phyloP scores from a whole-genome alignment of 92 coral and sea anemone genomes.

The Epizoanthus scotinus region DNA sequence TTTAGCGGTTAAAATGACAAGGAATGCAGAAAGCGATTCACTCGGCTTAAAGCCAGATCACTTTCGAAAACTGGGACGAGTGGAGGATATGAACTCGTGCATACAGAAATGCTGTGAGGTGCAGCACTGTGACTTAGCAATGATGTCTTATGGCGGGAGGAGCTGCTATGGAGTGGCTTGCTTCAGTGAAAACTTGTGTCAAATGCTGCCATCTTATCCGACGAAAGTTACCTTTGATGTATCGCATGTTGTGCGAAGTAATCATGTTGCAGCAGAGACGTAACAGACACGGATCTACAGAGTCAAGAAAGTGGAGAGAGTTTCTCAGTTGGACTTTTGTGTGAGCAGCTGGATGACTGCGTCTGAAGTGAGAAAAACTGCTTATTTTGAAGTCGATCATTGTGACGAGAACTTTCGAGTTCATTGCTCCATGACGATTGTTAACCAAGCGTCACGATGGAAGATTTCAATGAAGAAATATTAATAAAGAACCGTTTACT shows the following conservation, averaged over 20 bases:
- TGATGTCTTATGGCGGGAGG: conserved; percentile 90
- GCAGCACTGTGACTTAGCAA: conserved; percentile 74
- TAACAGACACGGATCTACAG: background rate
- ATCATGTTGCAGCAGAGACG: background rate
- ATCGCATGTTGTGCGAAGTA: conserved; percentile 63
- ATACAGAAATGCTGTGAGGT: conserved; percentile 72
- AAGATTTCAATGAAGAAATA: background rate
- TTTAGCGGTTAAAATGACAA: background rate
- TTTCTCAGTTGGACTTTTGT: background rate
- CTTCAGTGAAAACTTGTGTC: conserved; percentile 78
- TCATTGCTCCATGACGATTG: conserved; percentile 18
- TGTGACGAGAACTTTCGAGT: conserved; percentile 5
- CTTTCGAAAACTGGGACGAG: conserved; percentile 77
- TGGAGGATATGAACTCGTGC: conserved; percentile 72
- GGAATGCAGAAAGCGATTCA: conserved; percentile 3
- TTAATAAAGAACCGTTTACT: background rate
- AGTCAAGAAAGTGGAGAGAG: background rate
- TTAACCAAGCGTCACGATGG: conserved; percentile 4
- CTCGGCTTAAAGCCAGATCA: conserved; percentile 67
- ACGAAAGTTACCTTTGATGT: conserved; percentile 81
- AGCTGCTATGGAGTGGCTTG: conserved; percentile 86
- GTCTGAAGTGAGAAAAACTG: conserved; percentile 6
- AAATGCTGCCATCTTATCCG: conserved; percentile 87
- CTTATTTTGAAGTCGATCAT: conserved; percentile 22
- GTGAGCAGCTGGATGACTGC: conserved; percentile 35